phyloP scores from a whole-genome alignment of 1,140 invertebrate species.

The Zaprionus gabonicus region DNA sequence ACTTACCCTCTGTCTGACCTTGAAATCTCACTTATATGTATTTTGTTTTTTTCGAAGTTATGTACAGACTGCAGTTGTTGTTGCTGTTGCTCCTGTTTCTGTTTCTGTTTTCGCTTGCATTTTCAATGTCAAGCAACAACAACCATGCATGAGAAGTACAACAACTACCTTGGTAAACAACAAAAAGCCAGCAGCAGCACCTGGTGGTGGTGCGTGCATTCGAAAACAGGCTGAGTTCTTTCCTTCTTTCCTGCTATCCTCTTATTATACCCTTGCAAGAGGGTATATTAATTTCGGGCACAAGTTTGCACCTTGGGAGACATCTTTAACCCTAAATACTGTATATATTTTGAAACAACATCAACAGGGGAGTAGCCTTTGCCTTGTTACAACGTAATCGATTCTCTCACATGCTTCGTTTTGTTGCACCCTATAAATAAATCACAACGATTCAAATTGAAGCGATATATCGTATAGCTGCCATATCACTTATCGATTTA shows the following conservation, averaged over 20 bases:
- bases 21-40: slow-evolving; percentile 43
- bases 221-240: slow-evolving; percentile 1
- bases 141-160: slow-evolving; percentile 44
- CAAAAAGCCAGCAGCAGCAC: not conserved
- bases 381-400: too few relatives aligned
- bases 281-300: too few relatives aligned
- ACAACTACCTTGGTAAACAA: slow-evolving; percentile 26
- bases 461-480: too few relatives aligned
- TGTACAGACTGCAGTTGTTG: slow-evolving; percentile 69
- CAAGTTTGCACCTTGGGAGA: too few relatives aligned
- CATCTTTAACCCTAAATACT: too few relatives aligned
- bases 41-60: slow-evolving; percentile 10
- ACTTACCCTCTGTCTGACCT: slow-evolving; percentile 71
- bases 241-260: not conserved
- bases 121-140: slow-evolving; percentile 70
- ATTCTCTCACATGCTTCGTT: too few relatives aligned
- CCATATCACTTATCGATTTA: too few relatives aligned
- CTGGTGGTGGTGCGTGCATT: slow-evolving; percentile 27
- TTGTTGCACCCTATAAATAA: too few relatives aligned
- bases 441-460: too few relatives aligned
- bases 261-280: not conserved
- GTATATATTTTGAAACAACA: too few relatives aligned
- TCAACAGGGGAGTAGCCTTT: too few relatives aligned
- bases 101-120: slow-evolving; percentile 50
- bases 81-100: slow-evolving; percentile 42